Evolutionary conservation across 2,113 vertebrate genomes (phyloP), one percentile per base, ranked within the genome.

Genomic region (Zingel zingel): DNA sequence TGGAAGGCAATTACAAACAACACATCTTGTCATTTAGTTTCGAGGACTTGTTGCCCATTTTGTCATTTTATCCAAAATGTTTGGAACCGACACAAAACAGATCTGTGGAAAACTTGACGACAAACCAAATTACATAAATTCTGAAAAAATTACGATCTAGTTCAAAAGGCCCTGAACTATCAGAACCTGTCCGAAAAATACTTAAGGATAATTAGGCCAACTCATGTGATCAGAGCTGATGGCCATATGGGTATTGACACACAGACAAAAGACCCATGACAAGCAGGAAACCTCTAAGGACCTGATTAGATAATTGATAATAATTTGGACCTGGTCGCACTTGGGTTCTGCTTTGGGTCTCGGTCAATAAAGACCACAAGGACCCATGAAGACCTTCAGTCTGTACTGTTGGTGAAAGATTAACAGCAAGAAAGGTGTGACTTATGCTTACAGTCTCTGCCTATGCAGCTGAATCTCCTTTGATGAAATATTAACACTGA

Each of bases 401-500:
- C 14, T 70, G 48, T 5, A 5, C 27, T 23, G 72, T 0, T 27
- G 14, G 19, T 23, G 18, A 4, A 47, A 57, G 27, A 39, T 25
- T 2, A 57, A 25, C 51, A 65, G 3, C 48, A 39, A 33, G 62
- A 50, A 15, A 50, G 12, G 53, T 74, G 61, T 39, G 64, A 74
- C 78, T 61, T 61, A 45, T 67, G 45, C 63, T 30, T 10, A 23
- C 13, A 3, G 27, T 10, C 33, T 30, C 7, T 18, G n/a, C 54
- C 70, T 2, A 9, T 18, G 43, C 61, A 68, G 73, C 73, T 54
- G 48, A 9, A 10, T 73, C 50, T 47, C 2, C n/a, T 30, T 51
- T 68, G 36, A 61, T 76, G 19, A 48, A 76, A 54, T 48, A 82
- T 70, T 63, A 62, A 76, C 33, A 25, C 6, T 10, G n/a, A 39